Base-by-base conservation (phyloP, 2,113 vertebrate species). In the Phalacrocorax pelagicus region DNA sequence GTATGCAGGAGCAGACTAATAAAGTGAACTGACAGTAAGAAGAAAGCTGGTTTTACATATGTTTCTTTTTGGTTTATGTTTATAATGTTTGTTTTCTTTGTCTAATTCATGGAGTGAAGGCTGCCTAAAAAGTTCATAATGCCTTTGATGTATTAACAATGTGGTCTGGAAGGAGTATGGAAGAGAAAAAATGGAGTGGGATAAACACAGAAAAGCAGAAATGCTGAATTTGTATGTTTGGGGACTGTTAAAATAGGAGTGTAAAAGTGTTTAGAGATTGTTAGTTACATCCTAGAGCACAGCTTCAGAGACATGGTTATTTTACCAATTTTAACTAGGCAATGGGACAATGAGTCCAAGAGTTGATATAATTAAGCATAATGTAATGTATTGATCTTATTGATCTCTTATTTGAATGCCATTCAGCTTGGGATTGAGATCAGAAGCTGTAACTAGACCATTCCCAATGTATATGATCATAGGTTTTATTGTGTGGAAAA, bases 401-500 rank as follows among this genome's bases (percentile, higher is more conserved):
- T 8, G 42, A 66, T 85, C 36, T 75, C 32, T 75, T 83, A 29
- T 46, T 61, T 66, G 34, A 87, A 88, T 81, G 55, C 36, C 46
- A 23, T 75, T 75, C 66, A 58, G 29, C 52, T 83, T 94, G 78
- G 44, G 78, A 92, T 86, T 54, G 85, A 86, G 74, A 90, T 66
- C 40, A 65, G 66, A 58, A 95, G 58, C 78, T 85, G 40, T 22
- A 81, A 49, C 51, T 92, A 21, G 65, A 73, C 87, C 36, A 20
- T 75, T 79, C 32, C 18, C 57, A 61, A 80, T 5, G 3, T 67
- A 19, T 46, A 59, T 30, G 55, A 46, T 65, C 36, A 27, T 65
- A 54, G 77, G 23, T 84, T 96, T 91, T 91, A 61, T 90, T 88
- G 57, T 63, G 57, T 75, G 62, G 78, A 91, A 92, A 93, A 88